Evolutionary conservation across 2,888 invertebrate genomes (phyloP).

Genomic region (Apotomis betuletana): DNA sequence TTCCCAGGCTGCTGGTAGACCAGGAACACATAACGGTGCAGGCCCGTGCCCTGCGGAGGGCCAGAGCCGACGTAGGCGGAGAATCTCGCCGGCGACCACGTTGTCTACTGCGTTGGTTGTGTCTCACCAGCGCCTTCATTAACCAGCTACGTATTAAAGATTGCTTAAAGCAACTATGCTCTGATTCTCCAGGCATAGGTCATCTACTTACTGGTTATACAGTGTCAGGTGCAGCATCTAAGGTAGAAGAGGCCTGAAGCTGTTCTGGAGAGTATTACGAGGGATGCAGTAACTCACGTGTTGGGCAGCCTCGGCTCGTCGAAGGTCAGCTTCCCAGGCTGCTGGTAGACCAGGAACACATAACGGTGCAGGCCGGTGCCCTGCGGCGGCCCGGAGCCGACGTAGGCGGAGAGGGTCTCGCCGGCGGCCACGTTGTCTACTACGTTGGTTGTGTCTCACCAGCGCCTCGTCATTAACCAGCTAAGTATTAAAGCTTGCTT

Average conservation of each 20-base stretch:
- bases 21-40: slow-evolving; percentile 91
- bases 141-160: too few species aligned
- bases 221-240: too few species aligned
- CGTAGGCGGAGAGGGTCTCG: slow-evolving; percentile 90
- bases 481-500: too few species aligned
- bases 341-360: slow-evolving; percentile 90
- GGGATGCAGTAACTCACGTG: slow-evolving; percentile 57
- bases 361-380: slow-evolving; percentile 91
- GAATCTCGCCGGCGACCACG: slow-evolving; percentile 86
- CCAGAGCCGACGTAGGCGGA: slow-evolving; percentile 92
- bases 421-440: slow-evolving; percentile 74
- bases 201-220: too few species aligned
- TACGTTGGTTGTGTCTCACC: too few species aligned
- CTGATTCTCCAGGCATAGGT: too few species aligned
- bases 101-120: too few species aligned
- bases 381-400: slow-evolving; percentile 93
- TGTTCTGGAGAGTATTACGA: slow-evolving; percentile 19
- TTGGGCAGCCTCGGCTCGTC: slow-evolving; percentile 82
- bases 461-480: too few species aligned
- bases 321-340: slow-evolving; percentile 84
- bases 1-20: slow-evolving; percentile 88
- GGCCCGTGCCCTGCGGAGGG: too few species aligned
- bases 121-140: too few species aligned
- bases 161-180: too few species aligned
- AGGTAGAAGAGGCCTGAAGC: too few species aligned